Evolutionary conservation across 2,888 invertebrate species (phyloP).

Genomic region (Temnothorax ravouxi): DNA sequence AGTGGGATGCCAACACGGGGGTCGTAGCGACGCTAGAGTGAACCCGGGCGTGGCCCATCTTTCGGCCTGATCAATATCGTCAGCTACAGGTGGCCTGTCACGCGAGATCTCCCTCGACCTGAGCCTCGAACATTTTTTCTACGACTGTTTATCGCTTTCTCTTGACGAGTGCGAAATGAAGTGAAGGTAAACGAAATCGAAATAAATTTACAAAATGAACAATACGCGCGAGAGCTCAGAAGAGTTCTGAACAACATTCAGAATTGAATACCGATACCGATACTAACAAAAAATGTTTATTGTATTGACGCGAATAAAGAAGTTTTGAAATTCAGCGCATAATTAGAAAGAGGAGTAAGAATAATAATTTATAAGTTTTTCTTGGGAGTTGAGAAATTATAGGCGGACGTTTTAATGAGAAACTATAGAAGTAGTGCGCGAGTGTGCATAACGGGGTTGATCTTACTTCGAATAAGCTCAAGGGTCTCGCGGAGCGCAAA

Average conservation of each 20-base stretch:
- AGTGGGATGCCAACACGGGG: constrained; percentile 59
- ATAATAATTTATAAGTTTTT: not conserved
- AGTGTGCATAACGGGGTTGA: not conserved
- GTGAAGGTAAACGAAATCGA: not conserved
- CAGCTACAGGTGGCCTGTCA: constrained; percentile 83
- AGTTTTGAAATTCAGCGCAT: not conserved
- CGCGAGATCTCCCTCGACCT: constrained; percentile 50
- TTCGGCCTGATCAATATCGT: constrained; percentile 80
- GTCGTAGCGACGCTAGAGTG: constrained; percentile 50
- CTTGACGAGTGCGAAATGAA: not conserved
- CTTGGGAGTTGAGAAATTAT: not conserved
- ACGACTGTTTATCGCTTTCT: not conserved
- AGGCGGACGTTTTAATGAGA: not conserved
- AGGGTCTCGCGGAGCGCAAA: constrained; percentile 45
- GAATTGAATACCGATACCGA: not conserved
- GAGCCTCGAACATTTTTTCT: not conserved
- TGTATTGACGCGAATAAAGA: no score
- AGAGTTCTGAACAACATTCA: not conserved
- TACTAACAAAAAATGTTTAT: not conserved
- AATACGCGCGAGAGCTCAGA: not conserved
- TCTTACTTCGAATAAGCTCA: constrained; percentile 52
- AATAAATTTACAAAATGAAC: not conserved
- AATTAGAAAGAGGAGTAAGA: not conserved
- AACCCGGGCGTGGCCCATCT: constrained; percentile 80
- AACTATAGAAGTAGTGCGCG: not conserved